Base-by-base conservation (phyloP, 2,797 vertebrate genomes). In the Artibeus jamaicensis region DNA sequence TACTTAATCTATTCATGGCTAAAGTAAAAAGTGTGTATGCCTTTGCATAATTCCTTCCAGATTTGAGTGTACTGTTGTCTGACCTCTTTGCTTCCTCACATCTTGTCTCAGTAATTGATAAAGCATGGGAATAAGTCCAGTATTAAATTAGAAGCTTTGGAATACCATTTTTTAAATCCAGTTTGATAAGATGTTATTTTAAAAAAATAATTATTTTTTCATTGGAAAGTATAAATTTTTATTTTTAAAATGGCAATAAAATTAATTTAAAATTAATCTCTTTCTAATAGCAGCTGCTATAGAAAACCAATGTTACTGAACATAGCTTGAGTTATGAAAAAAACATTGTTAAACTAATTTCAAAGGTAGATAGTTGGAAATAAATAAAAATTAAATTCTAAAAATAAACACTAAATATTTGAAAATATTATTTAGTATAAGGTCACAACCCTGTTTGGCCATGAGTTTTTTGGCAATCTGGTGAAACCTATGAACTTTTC, bases 121-220 rank as follows among this genome's bases (percentile, higher is more conserved):
- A 87, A 50, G 14, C 65, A 42, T 78, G 16, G 2, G 24, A 74
- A 78, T 50, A 89, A 48, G 0, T 73, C 44, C 37, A 71, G 12
- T 67, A 70, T 78, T 85, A 91, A 89, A 46, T 68, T 76, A 18
- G 46, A 82, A 70, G 32, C 12, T 94, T 93, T 89, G 24, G 39
- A 83, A 95, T 55, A 6, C 70, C 5, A 74, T 21, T 68, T 93
- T 59, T 59, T 42, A 90, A 78, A 18, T 76, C 16, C 4, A 37
- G 48, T 94, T 93, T 95, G 34, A 84, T 94, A 90, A 90, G 5
- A 83, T 71, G 71, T 89, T 79, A 68, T 82, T 93, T 95, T 95
- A 83, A 24, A 24, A 57, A 24, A 57, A 24, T 73, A 59, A 70
- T 78, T 26, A 92, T 59, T 1, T 62, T 48, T 46, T 46, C 11